These are phyloP conservation scores for Amblyraja radiata DNA, from an alignment of 2,797 vertebrate genomes.

Conservation along the genomic window DNA sequence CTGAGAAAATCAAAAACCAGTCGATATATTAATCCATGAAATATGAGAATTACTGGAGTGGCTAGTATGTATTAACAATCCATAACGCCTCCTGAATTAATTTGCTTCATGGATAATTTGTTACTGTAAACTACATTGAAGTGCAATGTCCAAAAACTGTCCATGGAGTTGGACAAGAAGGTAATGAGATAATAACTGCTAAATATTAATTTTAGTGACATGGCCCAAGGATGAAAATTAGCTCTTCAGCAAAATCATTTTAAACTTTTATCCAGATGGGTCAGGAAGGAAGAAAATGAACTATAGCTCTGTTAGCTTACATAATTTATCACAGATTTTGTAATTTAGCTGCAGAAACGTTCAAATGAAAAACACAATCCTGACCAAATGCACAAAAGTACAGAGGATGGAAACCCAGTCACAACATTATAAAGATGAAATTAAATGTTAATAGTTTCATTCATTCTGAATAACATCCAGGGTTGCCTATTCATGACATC, in stretches of 20 bases:
- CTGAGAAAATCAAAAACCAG: background rate
- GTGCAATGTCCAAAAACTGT: background rate
- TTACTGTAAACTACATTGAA: background rate
- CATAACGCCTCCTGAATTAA: too few species aligned
- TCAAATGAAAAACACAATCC: background rate
- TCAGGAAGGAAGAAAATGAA: background rate
- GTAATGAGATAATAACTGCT: background rate
- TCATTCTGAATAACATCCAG: too few species aligned
- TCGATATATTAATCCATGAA: too few species aligned
- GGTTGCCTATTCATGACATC: too few species aligned
- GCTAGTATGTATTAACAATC: too few species aligned
- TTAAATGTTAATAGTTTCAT: too few species aligned
- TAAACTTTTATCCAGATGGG: background rate
- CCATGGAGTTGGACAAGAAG: background rate
- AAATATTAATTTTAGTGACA: background rate
- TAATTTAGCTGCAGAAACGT: background rate
- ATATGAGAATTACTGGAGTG: too few species aligned
- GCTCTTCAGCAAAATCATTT: background rate
- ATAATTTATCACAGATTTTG: background rate
- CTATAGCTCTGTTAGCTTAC: background rate
- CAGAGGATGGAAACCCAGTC: background rate
- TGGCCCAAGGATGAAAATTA: background rate
- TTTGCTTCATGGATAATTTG: too few species aligned
- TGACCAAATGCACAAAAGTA: background rate
- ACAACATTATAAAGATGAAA: background rate